Evolutionary conservation across 2,113 vertebrate species (phyloP).

Genomic region (Nyctereutes procyonoides): DNA sequence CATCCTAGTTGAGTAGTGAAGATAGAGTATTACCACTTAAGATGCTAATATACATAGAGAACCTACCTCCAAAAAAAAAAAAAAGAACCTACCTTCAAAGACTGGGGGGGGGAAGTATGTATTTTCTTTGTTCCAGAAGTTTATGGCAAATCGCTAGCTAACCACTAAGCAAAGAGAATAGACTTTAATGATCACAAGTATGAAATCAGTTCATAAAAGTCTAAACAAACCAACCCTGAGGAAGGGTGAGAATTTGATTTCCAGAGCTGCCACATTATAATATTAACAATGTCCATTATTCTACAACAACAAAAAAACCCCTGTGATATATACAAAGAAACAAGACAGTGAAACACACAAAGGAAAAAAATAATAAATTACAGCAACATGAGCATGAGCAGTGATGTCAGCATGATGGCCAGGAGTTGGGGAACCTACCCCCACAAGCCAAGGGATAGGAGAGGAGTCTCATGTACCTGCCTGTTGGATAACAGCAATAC

Average conservation of each 20-base stretch:
- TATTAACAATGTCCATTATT: neutral
- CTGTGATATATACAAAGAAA: neutral
- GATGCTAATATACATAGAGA: neutral
- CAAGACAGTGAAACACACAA: neutral
- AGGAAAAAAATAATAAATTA: neutral
- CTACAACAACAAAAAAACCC: neutral
- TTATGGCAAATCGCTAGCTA: conserved; percentile 2
- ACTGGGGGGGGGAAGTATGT: neutral
- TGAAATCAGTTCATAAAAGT: neutral
- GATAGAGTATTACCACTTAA: neutral
- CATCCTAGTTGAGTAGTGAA: neutral
- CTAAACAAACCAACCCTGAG: conserved; percentile 15
- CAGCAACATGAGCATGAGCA: neutral
- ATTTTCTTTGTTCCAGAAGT: neutral
- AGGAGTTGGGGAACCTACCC: neutral
- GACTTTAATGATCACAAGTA: neutral
- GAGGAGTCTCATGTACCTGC: neutral
- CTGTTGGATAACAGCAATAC: neutral
- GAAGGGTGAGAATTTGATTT: neutral
- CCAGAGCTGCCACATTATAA: neutral
- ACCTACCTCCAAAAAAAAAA: neutral
- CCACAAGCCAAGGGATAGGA: neutral
- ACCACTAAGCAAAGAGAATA: neutral
- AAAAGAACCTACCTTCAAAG: neutral
- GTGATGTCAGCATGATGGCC: neutral